Conservation (phyloP, 2,888 invertebrate species). For the Amphipoea lucens region DNA sequence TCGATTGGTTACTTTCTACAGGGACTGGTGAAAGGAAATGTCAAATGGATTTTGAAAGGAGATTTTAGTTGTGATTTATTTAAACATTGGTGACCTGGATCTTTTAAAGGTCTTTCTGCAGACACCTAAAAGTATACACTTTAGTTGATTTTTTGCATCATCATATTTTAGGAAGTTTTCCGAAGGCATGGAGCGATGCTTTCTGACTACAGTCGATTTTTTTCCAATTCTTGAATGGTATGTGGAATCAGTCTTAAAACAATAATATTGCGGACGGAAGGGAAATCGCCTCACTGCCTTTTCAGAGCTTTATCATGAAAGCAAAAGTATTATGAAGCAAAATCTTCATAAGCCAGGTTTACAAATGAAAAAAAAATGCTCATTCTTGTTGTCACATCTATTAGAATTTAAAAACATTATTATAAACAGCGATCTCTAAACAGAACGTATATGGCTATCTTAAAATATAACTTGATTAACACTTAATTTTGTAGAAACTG, state of each 20-base stretch:
- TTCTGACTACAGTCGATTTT: not conserved
- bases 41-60: slow-evolving; percentile 10
- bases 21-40: slow-evolving; percentile 14
- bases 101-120: not conserved
- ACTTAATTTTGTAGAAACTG: slow-evolving; percentile 33
- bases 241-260: no score
- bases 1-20: slow-evolving; percentile 4
- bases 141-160: not conserved
- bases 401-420: not conserved
- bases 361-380: not conserved
- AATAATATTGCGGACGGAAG: no score
- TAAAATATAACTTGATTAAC: slow-evolving; percentile 48
- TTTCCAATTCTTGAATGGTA: not conserved
- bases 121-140: not conserved
- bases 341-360: not conserved
- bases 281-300: not conserved
- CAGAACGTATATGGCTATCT: slow-evolving; percentile 19
- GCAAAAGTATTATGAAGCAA: slow-evolving; percentile 2
- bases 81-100: not conserved
- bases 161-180: no score
- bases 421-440: slow-evolving; percentile 13
- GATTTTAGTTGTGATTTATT: not conserved
- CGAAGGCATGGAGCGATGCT: not conserved
- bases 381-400: slow-evolving; percentile 16
- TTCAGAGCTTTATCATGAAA: slow-evolving; percentile 1